These are phyloP conservation scores for Sinonovacula constricta DNA, from an alignment of 1,140 invertebrate genomes.

Conservation along the genomic window DNA sequence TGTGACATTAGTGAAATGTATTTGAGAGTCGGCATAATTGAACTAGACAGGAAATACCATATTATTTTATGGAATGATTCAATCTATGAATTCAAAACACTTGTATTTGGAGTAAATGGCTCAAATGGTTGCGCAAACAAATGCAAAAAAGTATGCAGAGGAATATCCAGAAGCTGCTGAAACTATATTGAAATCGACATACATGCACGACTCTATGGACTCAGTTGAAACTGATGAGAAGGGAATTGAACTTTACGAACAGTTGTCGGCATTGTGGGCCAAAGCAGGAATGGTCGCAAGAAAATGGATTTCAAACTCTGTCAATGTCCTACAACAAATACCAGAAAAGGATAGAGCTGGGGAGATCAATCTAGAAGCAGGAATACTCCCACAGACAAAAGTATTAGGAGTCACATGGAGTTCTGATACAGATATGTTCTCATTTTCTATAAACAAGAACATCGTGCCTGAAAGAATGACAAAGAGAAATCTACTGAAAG, in stretches of 20 bases:
- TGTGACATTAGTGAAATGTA: conserved; percentile 53
- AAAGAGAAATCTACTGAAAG: neutral
- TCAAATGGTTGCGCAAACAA: conserved; percentile 18
- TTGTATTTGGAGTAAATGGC: conserved; percentile 37
- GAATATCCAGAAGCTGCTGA: conserved; percentile 4
- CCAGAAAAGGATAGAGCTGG: neutral
- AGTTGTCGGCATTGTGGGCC: neutral
- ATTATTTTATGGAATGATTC: conserved; percentile 27
- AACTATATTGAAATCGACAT: conserved; percentile 14
- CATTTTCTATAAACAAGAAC: neutral
- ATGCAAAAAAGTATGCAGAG: neutral
- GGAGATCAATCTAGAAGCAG: neutral
- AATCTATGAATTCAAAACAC: conserved; percentile 21
- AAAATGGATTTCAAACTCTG: conserved; percentile 13
- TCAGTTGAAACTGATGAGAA: neutral
- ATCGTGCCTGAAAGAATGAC: neutral
- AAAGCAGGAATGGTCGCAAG: conserved; percentile 6
- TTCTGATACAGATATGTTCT: neutral
- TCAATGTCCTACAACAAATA: neutral
- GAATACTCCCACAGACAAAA: neutral
- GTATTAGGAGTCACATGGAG: neutral
- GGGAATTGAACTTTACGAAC: neutral
- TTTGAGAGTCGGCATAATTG: conserved; percentile 6
- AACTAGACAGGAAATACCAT: conserved; percentile 18
- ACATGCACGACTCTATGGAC: conserved; percentile 18